Base-by-base conservation (phyloP, 2,797 vertebrate species). In the Cottoperca gobio region DNA sequence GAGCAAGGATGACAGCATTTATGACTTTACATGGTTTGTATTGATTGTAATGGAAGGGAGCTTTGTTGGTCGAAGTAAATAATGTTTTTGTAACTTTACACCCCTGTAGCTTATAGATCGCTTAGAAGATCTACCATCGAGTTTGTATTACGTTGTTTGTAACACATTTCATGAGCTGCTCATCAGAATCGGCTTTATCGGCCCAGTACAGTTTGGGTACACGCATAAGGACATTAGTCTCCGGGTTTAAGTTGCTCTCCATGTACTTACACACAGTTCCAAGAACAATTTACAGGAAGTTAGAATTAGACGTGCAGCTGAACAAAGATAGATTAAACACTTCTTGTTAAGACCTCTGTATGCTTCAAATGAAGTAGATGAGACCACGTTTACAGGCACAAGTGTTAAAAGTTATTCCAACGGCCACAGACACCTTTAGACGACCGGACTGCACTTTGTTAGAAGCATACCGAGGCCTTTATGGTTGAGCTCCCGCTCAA, bases 401-500 rank as follows among this genome's bases (percentile, higher is more conserved):
- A 14, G n/a, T 19, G 10, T n/a, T n/a, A n/a, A n/a, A n/a, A n/a
- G n/a, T n/a, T n/a, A n/a, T n/a, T n/a, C n/a, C 7, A 21, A 50
- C 4, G 10, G 45, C 37, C 35, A n/a, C n/a, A n/a, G 13, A 45
- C 43, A n/a, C n/a, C 21, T 21, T 23, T 12, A 13, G 46, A 48
- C 46, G 2, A n/a, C n/a, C 37, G 39, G 12, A 39, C 37, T 39
- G 7, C 16, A 16, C 57, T 54, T 43, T 54, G 40, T 62, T 49
- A 63, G 67, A 73, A 48, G 63, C 46, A 40, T 43, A 39, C 43
- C 24, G 21, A 71, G 62, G 55, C 35, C 31, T 43, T 43, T 9
- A 10, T 50, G 21, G 13, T 16, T 42, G 14, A 67, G 58, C 17
- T 62, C 26, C 9, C 57, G 69, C 26, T 74, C 28, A 8, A 53